Conservation (phyloP, 2,888 invertebrate species). For the Drosophila suboccidentalis region DNA sequence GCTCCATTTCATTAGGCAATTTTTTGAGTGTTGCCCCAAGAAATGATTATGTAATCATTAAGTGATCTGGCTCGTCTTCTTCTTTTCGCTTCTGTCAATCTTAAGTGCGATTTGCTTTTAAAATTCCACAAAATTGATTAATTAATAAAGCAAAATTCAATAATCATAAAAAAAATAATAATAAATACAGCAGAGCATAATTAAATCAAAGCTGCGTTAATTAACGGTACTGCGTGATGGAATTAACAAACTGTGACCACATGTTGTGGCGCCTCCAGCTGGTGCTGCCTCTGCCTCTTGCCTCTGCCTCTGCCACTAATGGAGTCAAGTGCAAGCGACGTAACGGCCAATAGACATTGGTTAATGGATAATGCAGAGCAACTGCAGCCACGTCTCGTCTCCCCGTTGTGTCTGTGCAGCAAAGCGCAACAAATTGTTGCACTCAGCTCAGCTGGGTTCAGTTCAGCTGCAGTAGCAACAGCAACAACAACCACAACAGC, state of each 20-base stretch:
- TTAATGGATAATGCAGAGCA: slow-evolving; percentile 42
- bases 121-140: slow-evolving; percentile 47
- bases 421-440: slow-evolving; percentile 80
- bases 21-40: background rate
- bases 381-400: slow-evolving; percentile 9
- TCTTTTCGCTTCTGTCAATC: slow-evolving; percentile 3
- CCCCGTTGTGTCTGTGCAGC: slow-evolving; percentile 53
- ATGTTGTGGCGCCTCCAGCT: slow-evolving; percentile 56
- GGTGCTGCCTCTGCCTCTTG: slow-evolving; percentile 13
- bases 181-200: slow-evolving; percentile 37
- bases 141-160: slow-evolving; percentile 47
- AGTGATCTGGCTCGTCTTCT: slow-evolving; percentile 24
- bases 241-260: slow-evolving; percentile 79
- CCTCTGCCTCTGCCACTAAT: slow-evolving; percentile 39
- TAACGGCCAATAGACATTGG: slow-evolving; percentile 58
- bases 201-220: slow-evolving; percentile 69
- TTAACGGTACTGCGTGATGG: slow-evolving; percentile 67
- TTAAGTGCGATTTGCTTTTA: slow-evolving; percentile 62
- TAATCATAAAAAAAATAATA: slow-evolving; percentile 12
- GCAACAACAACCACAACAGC: background rate
- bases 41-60: slow-evolving; percentile 30
- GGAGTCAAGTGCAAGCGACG: slow-evolving; percentile 73
- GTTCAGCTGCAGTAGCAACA: slow-evolving; percentile 28
- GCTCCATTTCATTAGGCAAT: background rate
- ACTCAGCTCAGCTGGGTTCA: slow-evolving; percentile 23